phyloP scores from a whole-genome alignment of 2,797 vertebrate genomes.

The Threskiornis aethiopicus region DNA sequence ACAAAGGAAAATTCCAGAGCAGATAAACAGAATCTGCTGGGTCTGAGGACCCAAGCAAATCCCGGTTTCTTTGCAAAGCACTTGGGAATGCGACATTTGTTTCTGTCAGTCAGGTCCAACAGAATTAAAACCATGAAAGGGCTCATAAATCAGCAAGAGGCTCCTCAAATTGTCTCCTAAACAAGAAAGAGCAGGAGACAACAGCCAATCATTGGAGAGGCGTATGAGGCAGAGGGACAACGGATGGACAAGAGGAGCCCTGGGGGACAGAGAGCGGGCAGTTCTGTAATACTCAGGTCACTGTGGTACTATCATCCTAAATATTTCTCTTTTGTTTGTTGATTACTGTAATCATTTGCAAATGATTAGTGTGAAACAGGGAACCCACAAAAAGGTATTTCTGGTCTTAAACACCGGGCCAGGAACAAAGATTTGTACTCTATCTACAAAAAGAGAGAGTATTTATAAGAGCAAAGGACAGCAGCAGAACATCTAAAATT shows the following conservation, averaged over 20 bases:
- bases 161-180: neutral
- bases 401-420: neutral
- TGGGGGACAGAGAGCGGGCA: neutral
- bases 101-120: slow-evolving; percentile 9
- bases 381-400: neutral
- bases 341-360: neutral
- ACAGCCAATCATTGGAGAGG: neutral
- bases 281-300: neutral
- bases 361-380: neutral
- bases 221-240: neutral
- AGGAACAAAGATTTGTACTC: neutral
- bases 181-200: neutral
- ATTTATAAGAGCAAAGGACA: neutral
- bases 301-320: neutral
- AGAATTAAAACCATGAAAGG: neutral
- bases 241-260: neutral
- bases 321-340: neutral
- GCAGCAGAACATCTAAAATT: neutral
- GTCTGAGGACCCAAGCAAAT: neutral
- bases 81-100: slow-evolving; percentile 16
- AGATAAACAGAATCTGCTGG: neutral
- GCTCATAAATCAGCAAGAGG: neutral
- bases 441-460: neutral
- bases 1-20: neutral
- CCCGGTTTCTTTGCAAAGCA: neutral